Conservation (phyloP, 2,797 vertebrate genomes). For the Peromyscus aztecus region DNA sequence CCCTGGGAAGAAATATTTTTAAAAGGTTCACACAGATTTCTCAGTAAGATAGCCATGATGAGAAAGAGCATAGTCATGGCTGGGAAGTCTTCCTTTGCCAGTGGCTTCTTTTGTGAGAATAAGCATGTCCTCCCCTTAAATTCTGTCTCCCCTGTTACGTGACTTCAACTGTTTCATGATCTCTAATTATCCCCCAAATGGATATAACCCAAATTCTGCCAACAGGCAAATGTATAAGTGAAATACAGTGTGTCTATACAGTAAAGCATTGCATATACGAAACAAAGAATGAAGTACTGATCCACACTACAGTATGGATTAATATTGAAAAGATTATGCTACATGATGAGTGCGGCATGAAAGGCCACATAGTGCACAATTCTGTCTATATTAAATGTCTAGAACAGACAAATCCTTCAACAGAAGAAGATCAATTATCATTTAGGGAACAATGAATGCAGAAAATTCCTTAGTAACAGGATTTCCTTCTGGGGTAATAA, state of each 20-base stretch:
- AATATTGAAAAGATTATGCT: not conserved
- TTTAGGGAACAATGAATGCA: too few species aligned
- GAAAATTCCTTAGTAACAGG: not conserved
- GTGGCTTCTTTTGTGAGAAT: not conserved
- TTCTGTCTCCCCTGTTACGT: not conserved
- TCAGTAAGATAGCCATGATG: not conserved
- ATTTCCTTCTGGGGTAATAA: slow-evolving; percentile 2
- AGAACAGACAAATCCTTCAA: not conserved
- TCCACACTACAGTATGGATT: not conserved
- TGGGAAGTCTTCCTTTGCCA: not conserved
- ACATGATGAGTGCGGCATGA: not conserved
- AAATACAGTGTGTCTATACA: not conserved
- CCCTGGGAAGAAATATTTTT: slow-evolving; percentile 53
- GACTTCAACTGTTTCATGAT: not conserved
- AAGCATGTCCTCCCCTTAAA: not conserved
- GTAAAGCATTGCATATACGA: not conserved
- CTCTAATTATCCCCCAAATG: not conserved
- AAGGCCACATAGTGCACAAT: not conserved
- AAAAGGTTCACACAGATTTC: slow-evolving; percentile 22
- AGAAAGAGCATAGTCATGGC: not conserved
- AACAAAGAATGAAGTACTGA: not conserved
- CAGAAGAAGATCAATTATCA: not conserved
- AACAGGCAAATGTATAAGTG: not conserved
- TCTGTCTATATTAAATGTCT: not conserved
- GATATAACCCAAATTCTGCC: not conserved